Base-by-base conservation (phyloP, 92 coral and sea anemone species). In the Paragorgia papillata region DNA sequence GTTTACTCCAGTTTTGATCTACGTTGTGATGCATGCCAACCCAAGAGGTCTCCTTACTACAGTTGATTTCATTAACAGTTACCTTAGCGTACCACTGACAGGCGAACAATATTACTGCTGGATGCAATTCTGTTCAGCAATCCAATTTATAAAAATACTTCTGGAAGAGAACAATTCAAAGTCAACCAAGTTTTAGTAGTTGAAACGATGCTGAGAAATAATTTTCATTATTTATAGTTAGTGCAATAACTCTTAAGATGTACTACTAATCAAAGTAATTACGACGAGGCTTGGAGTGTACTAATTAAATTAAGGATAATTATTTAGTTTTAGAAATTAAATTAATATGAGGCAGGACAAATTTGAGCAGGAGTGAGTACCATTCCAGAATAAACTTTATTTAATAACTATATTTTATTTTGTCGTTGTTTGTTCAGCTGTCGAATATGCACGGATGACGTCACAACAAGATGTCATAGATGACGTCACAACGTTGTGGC, bases 61-160 rank as follows among this genome's bases (percentile, higher is more conserved):
- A 9, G 84, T 91, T 61, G 93, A 94, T 56, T 94, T 91, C 37
- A 84, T 94, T 68, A 94, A 83, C 73, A 86, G 85, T 73, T 94
- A 88, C 73, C 89, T 91, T 50, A 91, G 85, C 40, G 81, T 85
- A 84, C 83, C 89, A 55, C 86, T 94, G 46, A 73, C 89, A 34
- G 98, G 98, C 0, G 98, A 94, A 63, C 97, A 94, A 54, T 94
- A 96, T 10, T 94, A 89, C 76, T 91, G 92, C 77, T 94, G 98
- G 98, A 94, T 91, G 98, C 98, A 94, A 86, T 89, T 90, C 51
- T 94, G 94, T 80, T 90, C 96, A 17, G 98, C 97, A 18, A 90
- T 90, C 43, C 94, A 90, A 57, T 94, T 88, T 60, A 90, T 92
- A 56, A 94, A 94, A 80, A 94, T 70, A 30, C 77, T 70, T 7